Percentiles rank a stretch among this genome's conserved stretches.
Evolutionary conservation across 2,797 vertebrate genomes (phyloP).

Genomic region (Cirrhinus molitorella): DNA sequence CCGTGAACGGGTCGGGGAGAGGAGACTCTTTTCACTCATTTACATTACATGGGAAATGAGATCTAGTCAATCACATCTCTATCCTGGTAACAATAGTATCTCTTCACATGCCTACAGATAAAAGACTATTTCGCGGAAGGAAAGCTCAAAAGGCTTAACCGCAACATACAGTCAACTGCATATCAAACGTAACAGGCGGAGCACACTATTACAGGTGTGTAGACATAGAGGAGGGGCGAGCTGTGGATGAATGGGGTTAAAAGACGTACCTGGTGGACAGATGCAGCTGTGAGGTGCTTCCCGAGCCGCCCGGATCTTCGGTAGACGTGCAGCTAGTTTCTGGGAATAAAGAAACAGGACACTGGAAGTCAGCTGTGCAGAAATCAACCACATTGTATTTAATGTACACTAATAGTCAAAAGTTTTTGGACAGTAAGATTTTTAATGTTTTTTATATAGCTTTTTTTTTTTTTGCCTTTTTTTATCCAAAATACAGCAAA

Average conservation of each 20-base stretch:
- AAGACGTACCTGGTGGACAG: conserved; percentile 80
- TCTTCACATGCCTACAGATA: conserved; percentile 36
- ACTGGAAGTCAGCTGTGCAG: not conserved
- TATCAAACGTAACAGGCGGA: conserved; percentile 46
- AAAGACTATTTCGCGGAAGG: conserved; percentile 9
- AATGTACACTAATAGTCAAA: no score
- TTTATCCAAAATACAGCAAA: no score
- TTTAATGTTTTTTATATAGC: no score
- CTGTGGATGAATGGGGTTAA: not conserved
- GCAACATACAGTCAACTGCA: conserved; percentile 47
- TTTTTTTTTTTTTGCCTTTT: no score
- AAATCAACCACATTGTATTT: not conserved
- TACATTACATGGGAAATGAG: conserved; percentile 31
- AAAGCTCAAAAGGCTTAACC: conserved; percentile 38
- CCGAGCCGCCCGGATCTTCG: conserved; percentile 75
- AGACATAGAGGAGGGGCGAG: not conserved
- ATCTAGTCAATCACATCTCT: conserved; percentile 38
- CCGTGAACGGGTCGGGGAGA: conserved; percentile 4
- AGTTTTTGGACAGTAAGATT: no score
- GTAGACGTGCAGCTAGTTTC: conserved; percentile 78
- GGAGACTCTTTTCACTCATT: conserved; percentile 26
- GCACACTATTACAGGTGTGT: conserved; percentile 40
- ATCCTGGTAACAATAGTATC: conserved; percentile 35
- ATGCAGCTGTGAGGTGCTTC: conserved; percentile 77
- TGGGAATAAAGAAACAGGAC: conserved; percentile 59